Conservation (phyloP, 2,113 vertebrate species). For the Argyrosomus japonicus region DNA sequence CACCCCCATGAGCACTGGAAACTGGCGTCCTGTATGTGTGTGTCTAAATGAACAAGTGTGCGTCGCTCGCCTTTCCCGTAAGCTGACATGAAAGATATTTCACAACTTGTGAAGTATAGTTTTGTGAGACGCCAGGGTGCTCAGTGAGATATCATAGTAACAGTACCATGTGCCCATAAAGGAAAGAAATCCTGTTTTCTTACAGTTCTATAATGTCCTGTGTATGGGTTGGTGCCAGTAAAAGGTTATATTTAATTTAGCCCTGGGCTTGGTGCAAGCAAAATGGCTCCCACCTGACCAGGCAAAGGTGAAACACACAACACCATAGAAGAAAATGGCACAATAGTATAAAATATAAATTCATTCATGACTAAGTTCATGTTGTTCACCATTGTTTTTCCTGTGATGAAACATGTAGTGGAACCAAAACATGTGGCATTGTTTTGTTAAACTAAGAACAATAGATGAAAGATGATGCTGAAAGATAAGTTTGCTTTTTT, state of each 20-base stretch:
- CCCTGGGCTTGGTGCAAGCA: slow-evolving; percentile 26
- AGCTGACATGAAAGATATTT: slow-evolving; percentile 80
- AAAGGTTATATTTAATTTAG: slow-evolving; percentile 67
- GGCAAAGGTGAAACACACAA: slow-evolving; percentile 54
- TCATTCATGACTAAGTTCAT: slow-evolving; percentile 47
- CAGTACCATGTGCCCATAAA: slow-evolving; percentile 61
- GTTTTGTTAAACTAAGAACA: slow-evolving; percentile 45
- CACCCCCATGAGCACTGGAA: slow-evolving; percentile 76
- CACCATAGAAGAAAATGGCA: slow-evolving; percentile 39
- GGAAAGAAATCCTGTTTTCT: slow-evolving; percentile 63
- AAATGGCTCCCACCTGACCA: slow-evolving; percentile 58
- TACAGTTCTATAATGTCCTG: slow-evolving; percentile 58
- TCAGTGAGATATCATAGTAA: slow-evolving; percentile 72
- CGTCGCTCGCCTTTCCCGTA: slow-evolving; percentile 68
- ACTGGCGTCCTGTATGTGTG: slow-evolving; percentile 60
- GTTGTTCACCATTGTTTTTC: slow-evolving; percentile 30
- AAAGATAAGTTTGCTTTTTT: slow-evolving; percentile 32
- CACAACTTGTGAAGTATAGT: slow-evolving; percentile 74
- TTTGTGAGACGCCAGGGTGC: slow-evolving; percentile 68
- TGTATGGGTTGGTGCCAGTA: slow-evolving; percentile 50
- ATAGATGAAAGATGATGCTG: slow-evolving; percentile 42
- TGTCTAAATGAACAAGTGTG: slow-evolving; percentile 73
- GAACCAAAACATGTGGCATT: slow-evolving; percentile 44
- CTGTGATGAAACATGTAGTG: slow-evolving; percentile 36
- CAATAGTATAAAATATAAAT: slow-evolving; percentile 48